phyloP scores from a whole-genome alignment of 2,113 vertebrate genomes.

The Martes martes region DNA sequence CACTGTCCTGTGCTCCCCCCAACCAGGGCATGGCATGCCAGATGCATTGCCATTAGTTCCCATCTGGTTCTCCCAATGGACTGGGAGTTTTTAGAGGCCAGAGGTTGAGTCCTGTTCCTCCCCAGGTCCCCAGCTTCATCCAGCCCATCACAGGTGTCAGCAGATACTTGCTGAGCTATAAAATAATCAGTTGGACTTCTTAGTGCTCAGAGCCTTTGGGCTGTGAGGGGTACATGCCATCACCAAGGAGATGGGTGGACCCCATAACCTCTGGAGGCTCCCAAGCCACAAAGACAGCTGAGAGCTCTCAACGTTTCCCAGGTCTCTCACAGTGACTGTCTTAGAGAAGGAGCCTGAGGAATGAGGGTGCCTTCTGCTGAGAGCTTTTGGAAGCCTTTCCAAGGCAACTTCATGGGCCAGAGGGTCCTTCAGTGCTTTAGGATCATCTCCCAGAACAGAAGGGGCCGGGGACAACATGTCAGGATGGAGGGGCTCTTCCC shows the following conservation, averaged over 20 bases:
- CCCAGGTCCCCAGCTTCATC: not conserved
- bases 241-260: not conserved
- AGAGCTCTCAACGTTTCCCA: not conserved
- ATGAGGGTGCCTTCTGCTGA: not conserved
- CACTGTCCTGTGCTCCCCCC: fast-evolving
- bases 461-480: not conserved
- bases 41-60: not conserved
- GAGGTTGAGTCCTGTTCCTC: not conserved
- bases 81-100: not conserved
- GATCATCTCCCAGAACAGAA: not conserved
- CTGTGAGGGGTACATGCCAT: not conserved
- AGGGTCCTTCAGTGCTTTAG: not conserved
- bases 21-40: not conserved
- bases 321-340: not conserved
- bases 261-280: not conserved
- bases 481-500: not conserved
- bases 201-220: not conserved
- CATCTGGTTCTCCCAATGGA: not conserved
- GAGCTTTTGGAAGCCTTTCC: not conserved
- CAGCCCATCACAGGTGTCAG: not conserved
- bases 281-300: not conserved
- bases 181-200: not conserved
- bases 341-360: not conserved
- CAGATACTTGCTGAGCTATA: not conserved
- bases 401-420: not conserved